A percentile compares a stretch with the other conserved stretches of the same genome.
Evolutionary conservation across 2,888 invertebrate genomes (phyloP).

Genomic region (Drosophila demipolita): DNA sequence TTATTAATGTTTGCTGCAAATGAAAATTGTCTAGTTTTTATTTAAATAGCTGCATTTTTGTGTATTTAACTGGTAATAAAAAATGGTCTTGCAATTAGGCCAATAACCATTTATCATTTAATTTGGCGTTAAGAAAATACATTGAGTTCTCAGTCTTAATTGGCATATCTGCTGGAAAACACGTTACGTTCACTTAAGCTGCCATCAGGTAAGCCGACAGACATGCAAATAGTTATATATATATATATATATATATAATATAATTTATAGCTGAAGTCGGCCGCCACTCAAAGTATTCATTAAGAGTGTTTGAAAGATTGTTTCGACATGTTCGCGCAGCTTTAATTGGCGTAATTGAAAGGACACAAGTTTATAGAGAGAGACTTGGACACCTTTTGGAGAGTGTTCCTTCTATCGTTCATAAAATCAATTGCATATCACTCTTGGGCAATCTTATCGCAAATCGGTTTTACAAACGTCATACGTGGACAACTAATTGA

Average conservation of each 20-base stretch:
- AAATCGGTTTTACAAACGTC: slow-evolving; percentile 43
- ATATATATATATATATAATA: neutral
- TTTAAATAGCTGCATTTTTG: neutral
- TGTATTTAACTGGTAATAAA: slow-evolving; percentile 11
- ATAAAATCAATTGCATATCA: slow-evolving; percentile 64
- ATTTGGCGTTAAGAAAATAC: slow-evolving; percentile 2
- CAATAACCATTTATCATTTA: slow-evolving; percentile 27
- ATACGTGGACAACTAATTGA: slow-evolving; percentile 63
- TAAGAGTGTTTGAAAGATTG: slow-evolving; percentile 27
- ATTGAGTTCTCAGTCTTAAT: slow-evolving; percentile 15
- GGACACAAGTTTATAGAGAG: slow-evolving; percentile 37
- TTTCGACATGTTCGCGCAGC: slow-evolving; percentile 23
- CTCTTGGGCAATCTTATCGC: slow-evolving; percentile 62
- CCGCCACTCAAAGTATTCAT: slow-evolving; percentile 24
- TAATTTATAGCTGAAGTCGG: neutral
- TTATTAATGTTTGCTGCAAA: neutral
- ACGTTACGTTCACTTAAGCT: slow-evolving; percentile 24
- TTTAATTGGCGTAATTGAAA: slow-evolving; percentile 61
- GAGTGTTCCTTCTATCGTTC: slow-evolving; percentile 25
- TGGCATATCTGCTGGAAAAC: slow-evolving; percentile 35
- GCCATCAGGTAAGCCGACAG: neutral
- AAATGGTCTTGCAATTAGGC: slow-evolving; percentile 10
- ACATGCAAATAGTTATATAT: neutral
- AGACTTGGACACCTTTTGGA: slow-evolving; percentile 11
- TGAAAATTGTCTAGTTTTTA: neutral